Evolutionary conservation across 1,140 invertebrate species (phyloP).

Genomic region (Drosophila sturtevanti): DNA sequence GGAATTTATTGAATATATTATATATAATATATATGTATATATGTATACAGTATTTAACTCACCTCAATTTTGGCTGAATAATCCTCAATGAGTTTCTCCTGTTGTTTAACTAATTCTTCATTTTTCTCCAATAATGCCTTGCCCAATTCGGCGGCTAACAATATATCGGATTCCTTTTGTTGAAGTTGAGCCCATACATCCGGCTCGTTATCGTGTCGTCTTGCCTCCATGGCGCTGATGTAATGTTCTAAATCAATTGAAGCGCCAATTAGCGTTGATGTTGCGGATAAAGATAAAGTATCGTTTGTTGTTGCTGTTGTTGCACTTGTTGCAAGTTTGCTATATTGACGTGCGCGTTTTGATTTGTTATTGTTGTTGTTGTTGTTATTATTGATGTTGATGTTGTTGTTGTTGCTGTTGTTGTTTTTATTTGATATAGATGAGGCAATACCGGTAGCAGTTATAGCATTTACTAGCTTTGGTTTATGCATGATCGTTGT

Average conservation of each 20-base stretch:
- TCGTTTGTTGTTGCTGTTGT: slow-evolving; percentile 32
- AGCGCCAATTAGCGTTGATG: slow-evolving; percentile 67
- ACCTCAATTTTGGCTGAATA: slow-evolving; percentile 97
- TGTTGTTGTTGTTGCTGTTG: slow-evolving; percentile 42
- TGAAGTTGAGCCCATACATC: slow-evolving; percentile 93
- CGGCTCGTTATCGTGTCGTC: slow-evolving; percentile 83
- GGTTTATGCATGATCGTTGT: slow-evolving; percentile 81
- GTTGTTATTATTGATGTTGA: slow-evolving; percentile 44
- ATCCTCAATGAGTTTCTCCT: slow-evolving; percentile 93
- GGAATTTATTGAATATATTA: too few species aligned
- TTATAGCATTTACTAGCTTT: slow-evolving; percentile 75
- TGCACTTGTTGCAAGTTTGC: slow-evolving; percentile 33
- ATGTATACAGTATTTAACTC: slow-evolving; percentile 70
- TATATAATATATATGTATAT: slow-evolving; percentile 6
- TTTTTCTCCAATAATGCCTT: slow-evolving; percentile 97
- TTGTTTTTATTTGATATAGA: slow-evolving; percentile 73
- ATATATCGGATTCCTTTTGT: slow-evolving; percentile 95
- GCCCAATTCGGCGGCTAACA: slow-evolving; percentile 96
- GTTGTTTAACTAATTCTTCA: slow-evolving; percentile 93
- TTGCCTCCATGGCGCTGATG: slow-evolving; percentile 84
- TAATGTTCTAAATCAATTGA: slow-evolving; percentile 84
- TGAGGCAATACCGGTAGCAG: slow-evolving; percentile 77
- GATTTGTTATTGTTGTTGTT: slow-evolving; percentile 26
- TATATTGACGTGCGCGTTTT: too few species aligned
- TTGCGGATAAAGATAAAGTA: slow-evolving; percentile 31